phyloP scores from a whole-genome alignment of 2,113 vertebrate genomes.

The Dromaius novaehollandiae region DNA sequence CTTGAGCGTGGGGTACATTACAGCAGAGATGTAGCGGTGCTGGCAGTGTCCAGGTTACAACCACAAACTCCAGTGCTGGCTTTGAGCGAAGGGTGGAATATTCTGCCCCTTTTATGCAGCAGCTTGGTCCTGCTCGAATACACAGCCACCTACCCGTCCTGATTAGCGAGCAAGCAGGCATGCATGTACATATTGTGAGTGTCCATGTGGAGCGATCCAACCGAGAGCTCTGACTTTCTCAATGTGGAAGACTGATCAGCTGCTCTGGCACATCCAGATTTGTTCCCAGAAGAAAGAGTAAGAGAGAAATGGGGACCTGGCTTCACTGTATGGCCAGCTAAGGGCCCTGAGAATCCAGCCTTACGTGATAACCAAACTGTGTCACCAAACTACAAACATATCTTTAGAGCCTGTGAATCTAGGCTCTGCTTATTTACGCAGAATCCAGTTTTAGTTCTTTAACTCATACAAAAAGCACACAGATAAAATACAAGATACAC shows the following conservation, averaged over 20 bases:
- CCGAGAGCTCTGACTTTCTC: neutral
- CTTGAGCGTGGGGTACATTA: too few relatives aligned
- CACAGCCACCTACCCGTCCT: neutral
- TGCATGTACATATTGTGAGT: neutral
- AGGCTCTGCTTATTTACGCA: neutral
- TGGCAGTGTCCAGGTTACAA: neutral
- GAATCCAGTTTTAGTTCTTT: neutral
- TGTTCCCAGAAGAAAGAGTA: neutral
- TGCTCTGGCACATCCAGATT: neutral
- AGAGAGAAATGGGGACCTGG: rapidly evolving
- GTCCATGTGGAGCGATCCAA: neutral
- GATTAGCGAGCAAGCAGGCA: neutral
- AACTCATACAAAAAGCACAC: neutral
- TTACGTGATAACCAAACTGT: neutral
- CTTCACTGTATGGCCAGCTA: neutral
- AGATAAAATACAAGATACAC: neutral
- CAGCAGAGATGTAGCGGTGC: too few relatives aligned
- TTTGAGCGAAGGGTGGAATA: neutral
- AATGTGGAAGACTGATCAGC: neutral
- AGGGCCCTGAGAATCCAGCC: neutral
- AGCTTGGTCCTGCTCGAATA: neutral
- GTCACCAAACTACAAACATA: neutral
- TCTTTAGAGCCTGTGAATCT: neutral
- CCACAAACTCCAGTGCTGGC: neutral
- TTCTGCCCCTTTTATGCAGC: neutral